Evolutionary conservation across 1,140 invertebrate genomes (phyloP), one percentile per base, ranked within the genome.

Genomic region (Trachymyrmex cornetzi): DNA sequence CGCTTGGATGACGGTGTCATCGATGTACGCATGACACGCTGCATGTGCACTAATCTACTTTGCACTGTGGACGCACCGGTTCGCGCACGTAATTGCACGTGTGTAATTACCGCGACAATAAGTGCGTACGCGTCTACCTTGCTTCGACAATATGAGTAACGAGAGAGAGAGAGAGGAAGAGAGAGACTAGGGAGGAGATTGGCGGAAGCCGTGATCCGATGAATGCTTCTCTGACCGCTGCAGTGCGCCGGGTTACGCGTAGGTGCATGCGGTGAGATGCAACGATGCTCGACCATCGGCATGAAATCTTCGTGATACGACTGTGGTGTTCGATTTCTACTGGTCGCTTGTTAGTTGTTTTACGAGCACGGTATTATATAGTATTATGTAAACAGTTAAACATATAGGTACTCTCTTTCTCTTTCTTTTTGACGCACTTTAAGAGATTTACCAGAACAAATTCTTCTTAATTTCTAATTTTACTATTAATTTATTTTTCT

Each of bases 41-140:
- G 61, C 61, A n/a, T 50, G 61, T 44, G 77, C 44, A 63, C 44
- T 34, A 50, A 50, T 71, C 34, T 1, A 24, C 63, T n/a, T 34
- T 30, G 66, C 12, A 24, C 38, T 48, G 24, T 53, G 11, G 14
- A 55, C 30, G n/a, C 27, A 67, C 6, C 30, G 59, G 27, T 2
- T 53, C 19, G 55, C 27, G n/a, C 27, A 22, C 48, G 38, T 80
- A 66, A 66, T 53, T 59, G 57, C 67, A 55, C 24, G 64, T 44
- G 79, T 24, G 69, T 44, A 87, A 87, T 87, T 86, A 87, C 81
- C 66, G 48, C 79, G 48, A 72, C 79, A 81, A 87, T 87, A 64
- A 50, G 59, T 55, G 64, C 72, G 19, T 53, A 27, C 38, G 19
- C 34, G 53, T 24, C 38, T 67, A 48, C 22, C 30, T 57, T 67